Evolutionary conservation across 2,113 vertebrate species (phyloP).

Genomic region (Polypterus senegalus): DNA sequence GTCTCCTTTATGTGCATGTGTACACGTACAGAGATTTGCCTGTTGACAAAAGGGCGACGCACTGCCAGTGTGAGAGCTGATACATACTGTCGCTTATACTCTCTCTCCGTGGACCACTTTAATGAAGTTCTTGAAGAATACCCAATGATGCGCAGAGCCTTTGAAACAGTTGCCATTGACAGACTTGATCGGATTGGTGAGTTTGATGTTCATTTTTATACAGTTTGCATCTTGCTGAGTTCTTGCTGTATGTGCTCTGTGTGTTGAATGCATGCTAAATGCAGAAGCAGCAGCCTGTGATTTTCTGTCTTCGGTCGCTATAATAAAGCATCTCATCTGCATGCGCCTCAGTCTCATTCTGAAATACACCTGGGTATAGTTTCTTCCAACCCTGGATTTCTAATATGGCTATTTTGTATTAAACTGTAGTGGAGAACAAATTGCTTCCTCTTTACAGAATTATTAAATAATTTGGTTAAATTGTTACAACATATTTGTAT

Average conservation of each 20-base stretch:
- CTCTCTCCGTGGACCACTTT: slow-evolving; percentile 94
- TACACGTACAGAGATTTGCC: slow-evolving; percentile 71
- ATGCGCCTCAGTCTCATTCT: slow-evolving; percentile 53
- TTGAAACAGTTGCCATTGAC: slow-evolving; percentile 96
- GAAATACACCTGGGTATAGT: slow-evolving; percentile 61
- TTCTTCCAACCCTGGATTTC: no score
- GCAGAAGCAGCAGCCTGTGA: slow-evolving; percentile 40
- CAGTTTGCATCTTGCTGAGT: slow-evolving; percentile 13
- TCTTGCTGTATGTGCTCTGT: slow-evolving; percentile 12
- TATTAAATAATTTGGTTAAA: no score
- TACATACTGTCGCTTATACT: slow-evolving; percentile 93
- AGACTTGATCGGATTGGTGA: slow-evolving; percentile 91
- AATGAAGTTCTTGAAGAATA: slow-evolving; percentile 96
- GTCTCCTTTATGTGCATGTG: not conserved
- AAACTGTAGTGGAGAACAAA: no score
- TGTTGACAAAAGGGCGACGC: slow-evolving; percentile 89
- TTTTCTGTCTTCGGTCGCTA: slow-evolving; percentile 42
- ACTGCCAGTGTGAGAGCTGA: slow-evolving; percentile 94
- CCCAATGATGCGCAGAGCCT: slow-evolving; percentile 96
- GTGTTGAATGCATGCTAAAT: slow-evolving; percentile 48
- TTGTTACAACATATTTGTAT: not conserved
- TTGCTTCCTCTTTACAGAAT: no score
- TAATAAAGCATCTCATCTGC: slow-evolving; percentile 56
- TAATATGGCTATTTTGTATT: no score
- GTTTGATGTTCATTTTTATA: slow-evolving; percentile 9